These are phyloP conservation scores for Oedothorax gibbosus DNA, from an alignment of 1,140 invertebrate species.

Conservation along the genomic window DNA sequence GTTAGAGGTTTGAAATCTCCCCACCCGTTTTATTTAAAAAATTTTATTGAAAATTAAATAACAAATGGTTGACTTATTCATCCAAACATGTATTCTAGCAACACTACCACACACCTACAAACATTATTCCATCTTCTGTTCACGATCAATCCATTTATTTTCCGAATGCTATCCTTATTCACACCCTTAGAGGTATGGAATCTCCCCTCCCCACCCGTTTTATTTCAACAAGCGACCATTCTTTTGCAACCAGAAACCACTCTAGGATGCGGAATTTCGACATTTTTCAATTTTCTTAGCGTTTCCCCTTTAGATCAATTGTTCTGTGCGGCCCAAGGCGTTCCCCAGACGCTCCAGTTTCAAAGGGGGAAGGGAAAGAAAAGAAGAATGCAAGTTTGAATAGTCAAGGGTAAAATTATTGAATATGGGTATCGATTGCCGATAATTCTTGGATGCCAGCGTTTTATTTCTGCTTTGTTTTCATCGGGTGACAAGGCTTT, in stretches of 20 bases:
- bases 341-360: constrained; percentile 45
- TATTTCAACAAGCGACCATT: constrained; percentile 50
- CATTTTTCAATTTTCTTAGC: constrained; percentile 59
- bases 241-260: constrained; percentile 42
- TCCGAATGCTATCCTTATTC: neutral
- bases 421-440: constrained; percentile 56
- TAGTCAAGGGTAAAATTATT: constrained; percentile 57
- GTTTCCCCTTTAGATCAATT: constrained; percentile 49
- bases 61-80: no score
- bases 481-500: constrained; percentile 40
- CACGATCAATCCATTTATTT: no score
- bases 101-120: no score
- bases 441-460: constrained; percentile 53
- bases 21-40: no score
- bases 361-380: constrained; percentile 16
- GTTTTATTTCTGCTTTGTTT: constrained; percentile 49
- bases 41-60: no score
- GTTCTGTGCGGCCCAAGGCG: constrained; percentile 21
- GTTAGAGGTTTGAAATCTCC: no score
- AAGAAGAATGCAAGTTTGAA: constrained; percentile 48
- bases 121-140: no score
- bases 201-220: neutral
- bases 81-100: no score
- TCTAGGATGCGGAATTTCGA: constrained; percentile 15
- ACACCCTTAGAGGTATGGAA: neutral